Base-by-base conservation (phyloP, 2,113 vertebrate genomes). In the Crotalus helleri region DNA sequence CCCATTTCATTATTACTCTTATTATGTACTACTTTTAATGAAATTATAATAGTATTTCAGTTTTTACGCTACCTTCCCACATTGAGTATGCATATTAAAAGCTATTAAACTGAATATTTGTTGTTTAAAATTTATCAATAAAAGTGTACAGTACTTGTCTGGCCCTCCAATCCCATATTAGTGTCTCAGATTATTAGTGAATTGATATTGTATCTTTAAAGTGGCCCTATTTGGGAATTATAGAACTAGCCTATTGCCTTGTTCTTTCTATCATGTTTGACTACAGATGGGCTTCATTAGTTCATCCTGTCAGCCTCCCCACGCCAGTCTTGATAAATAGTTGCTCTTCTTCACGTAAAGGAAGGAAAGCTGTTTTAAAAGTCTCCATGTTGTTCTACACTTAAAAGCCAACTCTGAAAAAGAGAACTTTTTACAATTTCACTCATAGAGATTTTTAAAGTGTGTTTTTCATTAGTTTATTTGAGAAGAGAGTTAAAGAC, bases 401-500 rank as follows among this genome's bases (percentile, higher is more conserved):
- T 97, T 96, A 95, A 97, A 96, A 97, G 94, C 93, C 91, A 94
- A 92, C 95, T 90, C 94, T 92, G 91, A 81, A 93, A 89, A 91
- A 10, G 9, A 93, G 95, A 94, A 93, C 21, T 87, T 95, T 97
- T 96, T 97, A 96, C 87, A 96, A 87, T 96, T 95, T 95, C 44
- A 91, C 91, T 94, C 90, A 88, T 69, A 90, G 15, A 53, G 44
- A 87, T 69, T 58, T 85, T 91, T 85, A 93, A 64, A 88, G 94
- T 94, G 95, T 95, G 74, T 93, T 96, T 97, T 95, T 96, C 95
- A 97, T 96, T 96, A 96, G 54, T 53, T 81, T 59, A 59, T 86
- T 90, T 93, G 59, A 90, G 85, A 93, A 96, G 95, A 91, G 94
- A 96, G 90, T 96, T 90, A 97, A 96, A 96, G 91, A 93, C 95